Base-by-base conservation (phyloP, 1,140 invertebrate genomes). In the Nebria ingens region DNA sequence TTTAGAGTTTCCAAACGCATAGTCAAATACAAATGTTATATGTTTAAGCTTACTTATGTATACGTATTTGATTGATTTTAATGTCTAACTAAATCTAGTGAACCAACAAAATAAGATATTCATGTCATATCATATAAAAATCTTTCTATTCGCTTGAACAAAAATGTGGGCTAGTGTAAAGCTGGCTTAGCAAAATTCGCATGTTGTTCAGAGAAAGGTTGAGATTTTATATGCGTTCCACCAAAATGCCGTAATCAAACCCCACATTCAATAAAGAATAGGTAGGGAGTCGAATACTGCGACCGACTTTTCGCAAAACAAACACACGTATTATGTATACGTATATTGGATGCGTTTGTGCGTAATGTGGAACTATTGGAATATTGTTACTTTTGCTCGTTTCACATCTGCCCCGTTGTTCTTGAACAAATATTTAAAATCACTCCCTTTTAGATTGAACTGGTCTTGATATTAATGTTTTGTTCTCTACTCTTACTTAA, bases 321-420 rank as follows among this genome's bases (percentile, higher is more conserved):
- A 45, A 45, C 40, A 45, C 15, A 45, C 40, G 17, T n/a, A n/a
- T n/a, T n/a, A n/a, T n/a, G n/a, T n/a, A n/a, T n/a, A 17, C 9
- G 40, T 45, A 11, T 45, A 45, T 45, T 45, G 40, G 40, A 45
- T 17, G 40, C 40, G 40, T 17, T 9, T 45, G 40, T 45, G 40
- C 17, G 40, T 34, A n/a, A 9, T 34, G 6, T 34, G 25, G 25
- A n/a, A 9, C 25, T 34, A 6, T 34, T 6, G 6, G 25, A 9
- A 34, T 34, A n/a, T 34, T 9, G 6, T 6, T 34, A 34, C n/a
- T 6, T 34, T 9, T 34, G 25, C 25, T 45, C 40, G 40, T 45
- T 45, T 17, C 40, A 17, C 40, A 45, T 45, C 40, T 45, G 40
- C n/a, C n/a, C n/a, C n/a, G n/a, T 45, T 17, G 40, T 45, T 45